A percentile compares a stretch with the other conserved stretches of the same genome.
phyloP scores from a whole-genome alignment of 2,888 invertebrate species.

The Pyrgus malvae region DNA sequence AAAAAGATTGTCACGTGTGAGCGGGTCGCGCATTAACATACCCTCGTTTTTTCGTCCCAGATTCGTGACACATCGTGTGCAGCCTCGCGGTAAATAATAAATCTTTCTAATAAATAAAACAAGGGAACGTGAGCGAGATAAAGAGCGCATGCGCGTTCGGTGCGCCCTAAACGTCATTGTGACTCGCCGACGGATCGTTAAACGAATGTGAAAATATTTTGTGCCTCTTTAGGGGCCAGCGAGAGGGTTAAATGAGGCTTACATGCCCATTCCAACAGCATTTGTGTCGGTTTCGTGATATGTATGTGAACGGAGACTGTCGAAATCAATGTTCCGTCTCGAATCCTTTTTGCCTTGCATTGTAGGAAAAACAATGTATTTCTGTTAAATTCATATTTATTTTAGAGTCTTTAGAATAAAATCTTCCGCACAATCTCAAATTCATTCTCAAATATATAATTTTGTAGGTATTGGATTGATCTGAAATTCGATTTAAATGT shows the following conservation, averaged over 20 bases:
- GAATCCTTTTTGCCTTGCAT: no score
- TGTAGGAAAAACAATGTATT: no score
- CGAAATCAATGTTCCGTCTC: no score
- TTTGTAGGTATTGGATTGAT: no score
- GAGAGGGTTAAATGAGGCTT: slow-evolving; percentile 31
- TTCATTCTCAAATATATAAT: no score
- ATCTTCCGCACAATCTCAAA: no score
- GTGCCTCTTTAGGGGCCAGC: slow-evolving; percentile 56
- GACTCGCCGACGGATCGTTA: slow-evolving; percentile 71
- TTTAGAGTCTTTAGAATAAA: no score
- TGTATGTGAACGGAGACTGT: no score
- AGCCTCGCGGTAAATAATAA: slow-evolving; percentile 78
- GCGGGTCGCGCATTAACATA: slow-evolving; percentile 70
- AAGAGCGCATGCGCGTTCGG: slow-evolving; percentile 74
- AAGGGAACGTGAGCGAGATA: slow-evolving; percentile 79
- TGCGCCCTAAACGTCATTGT: slow-evolving; percentile 77
- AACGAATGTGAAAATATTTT: slow-evolving; percentile 77
- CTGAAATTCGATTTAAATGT: no score
- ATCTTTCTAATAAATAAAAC: slow-evolving; percentile 82
- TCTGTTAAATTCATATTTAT: no score
- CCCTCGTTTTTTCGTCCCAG: slow-evolving; percentile 70
- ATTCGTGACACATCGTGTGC: slow-evolving; percentile 80
- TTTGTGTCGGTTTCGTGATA: no score
- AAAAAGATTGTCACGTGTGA: slow-evolving; percentile 69
- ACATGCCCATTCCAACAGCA: neutral